A percentile compares a stretch with the other conserved stretches of the same genome.
phyloP scores from a whole-genome alignment of 2,888 invertebrate genomes.

The Syritta pipiens region DNA sequence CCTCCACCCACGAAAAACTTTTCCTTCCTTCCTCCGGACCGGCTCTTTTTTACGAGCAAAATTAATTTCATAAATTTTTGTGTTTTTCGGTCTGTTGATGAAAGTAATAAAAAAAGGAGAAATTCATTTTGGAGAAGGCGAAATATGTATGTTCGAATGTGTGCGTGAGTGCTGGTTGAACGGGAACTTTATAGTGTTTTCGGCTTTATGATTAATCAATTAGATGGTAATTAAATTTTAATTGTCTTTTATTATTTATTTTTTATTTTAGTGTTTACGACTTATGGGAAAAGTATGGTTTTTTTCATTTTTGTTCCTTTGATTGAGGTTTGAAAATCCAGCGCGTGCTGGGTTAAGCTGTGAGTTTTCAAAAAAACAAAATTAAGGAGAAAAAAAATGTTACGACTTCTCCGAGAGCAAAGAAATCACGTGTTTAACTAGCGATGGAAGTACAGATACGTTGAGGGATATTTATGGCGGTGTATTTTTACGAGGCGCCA shows the following conservation, averaged over 20 bases:
- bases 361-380: no score
- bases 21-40: neutral
- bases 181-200: no score
- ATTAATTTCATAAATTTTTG: conserved; percentile 41
- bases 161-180: no score
- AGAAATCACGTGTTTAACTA: neutral
- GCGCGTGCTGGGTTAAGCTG: conserved; percentile 8
- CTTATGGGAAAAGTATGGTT: conserved; percentile 17
- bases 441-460: neutral
- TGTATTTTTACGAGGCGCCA: conserved; percentile 35
- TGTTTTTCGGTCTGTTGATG: conserved; percentile 17
- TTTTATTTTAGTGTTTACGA: conserved; percentile 49
- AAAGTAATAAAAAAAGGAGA: conserved; percentile 47
- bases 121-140: no score
- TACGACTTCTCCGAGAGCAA: neutral
- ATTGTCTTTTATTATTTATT: conserved; percentile 65
- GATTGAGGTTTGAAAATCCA: conserved; percentile 26
- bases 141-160: no score
- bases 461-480: conserved; percentile 18
- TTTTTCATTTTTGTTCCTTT: conserved; percentile 8
- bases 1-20: conserved; percentile 1
- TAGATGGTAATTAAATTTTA: conserved; percentile 60
- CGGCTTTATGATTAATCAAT: conserved; percentile 61
- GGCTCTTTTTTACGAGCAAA: conserved; percentile 53
- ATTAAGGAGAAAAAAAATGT: no score